phyloP scores from a whole-genome alignment of 2,888 invertebrate species.

The Bombylius discolor region DNA sequence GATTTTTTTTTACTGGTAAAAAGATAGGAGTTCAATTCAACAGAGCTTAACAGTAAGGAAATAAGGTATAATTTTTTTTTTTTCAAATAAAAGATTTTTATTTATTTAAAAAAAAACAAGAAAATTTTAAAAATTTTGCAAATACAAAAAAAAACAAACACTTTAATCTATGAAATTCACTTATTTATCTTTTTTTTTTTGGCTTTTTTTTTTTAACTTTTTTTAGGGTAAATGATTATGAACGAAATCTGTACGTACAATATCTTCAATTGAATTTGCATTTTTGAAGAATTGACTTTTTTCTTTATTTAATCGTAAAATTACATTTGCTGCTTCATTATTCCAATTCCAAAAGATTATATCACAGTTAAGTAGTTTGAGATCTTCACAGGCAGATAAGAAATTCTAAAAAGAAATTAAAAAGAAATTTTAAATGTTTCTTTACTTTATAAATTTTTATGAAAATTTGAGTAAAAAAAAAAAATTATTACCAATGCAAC shows the following conservation, averaged over 20 bases:
- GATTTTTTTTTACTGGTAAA: no score
- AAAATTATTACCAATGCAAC: constrained; percentile 40
- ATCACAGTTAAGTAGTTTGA: constrained; percentile 38
- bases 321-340: constrained; percentile 28
- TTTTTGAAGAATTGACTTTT: constrained; percentile 25
- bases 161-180: no score
- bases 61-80: no score
- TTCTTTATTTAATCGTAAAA: constrained; percentile 24
- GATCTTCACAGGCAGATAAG: constrained; percentile 40
- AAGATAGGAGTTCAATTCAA: no score
- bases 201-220: not conserved
- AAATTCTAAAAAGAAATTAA: constrained; percentile 36
- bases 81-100: no score
- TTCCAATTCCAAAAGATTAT: constrained; percentile 42
- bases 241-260: not conserved
- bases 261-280: constrained; percentile 20
- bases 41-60: no score
- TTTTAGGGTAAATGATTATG: not conserved
- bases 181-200: not conserved
- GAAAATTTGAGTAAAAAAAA: not conserved
- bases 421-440: not conserved
- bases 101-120: no score
- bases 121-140: no score
- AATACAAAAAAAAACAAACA: no score
- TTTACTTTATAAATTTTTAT: not conserved